phyloP scores from a whole-genome alignment of 2,797 vertebrate genomes.

The Chaenodraco wilsoni region DNA sequence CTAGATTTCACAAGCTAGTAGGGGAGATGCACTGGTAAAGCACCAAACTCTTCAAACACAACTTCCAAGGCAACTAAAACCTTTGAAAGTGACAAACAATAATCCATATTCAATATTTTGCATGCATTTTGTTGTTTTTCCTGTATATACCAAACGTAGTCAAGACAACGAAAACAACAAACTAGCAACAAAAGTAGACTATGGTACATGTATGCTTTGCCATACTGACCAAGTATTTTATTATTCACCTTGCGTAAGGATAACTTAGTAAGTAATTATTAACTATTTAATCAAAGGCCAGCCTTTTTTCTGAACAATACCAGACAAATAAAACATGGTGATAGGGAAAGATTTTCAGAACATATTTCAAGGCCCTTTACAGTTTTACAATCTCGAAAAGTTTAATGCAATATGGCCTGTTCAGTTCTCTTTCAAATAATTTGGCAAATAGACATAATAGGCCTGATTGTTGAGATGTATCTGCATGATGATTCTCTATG shows the following conservation, averaged over 20 bases:
- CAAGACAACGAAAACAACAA: background rate
- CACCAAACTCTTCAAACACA: slow-evolving; percentile 5
- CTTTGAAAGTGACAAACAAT: slow-evolving; percentile 4
- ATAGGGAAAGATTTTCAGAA: background rate
- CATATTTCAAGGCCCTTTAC: slow-evolving; percentile 1
- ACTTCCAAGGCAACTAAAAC: background rate
- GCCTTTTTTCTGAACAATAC: slow-evolving; percentile 11
- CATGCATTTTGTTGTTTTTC: background rate
- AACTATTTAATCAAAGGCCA: slow-evolving; percentile 49
- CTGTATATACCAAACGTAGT: background rate
- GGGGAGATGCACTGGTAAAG: slow-evolving; percentile 17
- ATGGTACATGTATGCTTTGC: background rate
- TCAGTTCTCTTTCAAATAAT: background rate
- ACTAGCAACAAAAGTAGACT: background rate
- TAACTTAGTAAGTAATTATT: slow-evolving; percentile 44
- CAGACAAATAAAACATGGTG: slow-evolving; percentile 23
- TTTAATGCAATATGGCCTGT: background rate
- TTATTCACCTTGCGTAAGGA: slow-evolving; percentile 39
- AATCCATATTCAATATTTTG: background rate
- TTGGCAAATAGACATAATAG: background rate
- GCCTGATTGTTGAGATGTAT: background rate
- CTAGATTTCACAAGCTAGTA: slow-evolving; percentile 12
- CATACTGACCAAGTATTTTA: slow-evolving; percentile 20
- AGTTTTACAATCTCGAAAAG: slow-evolving; percentile 1
- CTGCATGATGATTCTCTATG: background rate